Evolutionary conservation across 2,888 invertebrate species (phyloP), one percentile per base, ranked within the genome.

Genomic region (Euphydryas editha): DNA sequence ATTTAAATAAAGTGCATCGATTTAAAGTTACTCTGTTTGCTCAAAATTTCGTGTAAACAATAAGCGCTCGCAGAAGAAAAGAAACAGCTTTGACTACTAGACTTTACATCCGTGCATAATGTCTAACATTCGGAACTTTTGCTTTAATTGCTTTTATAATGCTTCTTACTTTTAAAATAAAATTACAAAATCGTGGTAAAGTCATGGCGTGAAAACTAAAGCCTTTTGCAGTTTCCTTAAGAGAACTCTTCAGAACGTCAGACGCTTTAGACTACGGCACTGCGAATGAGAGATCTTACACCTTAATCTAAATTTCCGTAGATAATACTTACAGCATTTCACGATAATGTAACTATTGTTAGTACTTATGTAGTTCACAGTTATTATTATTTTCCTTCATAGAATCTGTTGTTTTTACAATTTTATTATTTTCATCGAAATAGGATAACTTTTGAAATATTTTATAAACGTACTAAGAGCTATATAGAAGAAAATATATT

Each of bases 1-100:
- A 65, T 64, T 57, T 56, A 46, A 70, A 60, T 65, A 68, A 60
- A 68, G 39, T 57, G 46, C 51, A 68, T 65, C 60, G 59, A 65
- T 62, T 62, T 44, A 3, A 24, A 7, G 36, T 49, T 62, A 15
- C 24, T 36, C 21, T 58, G 36, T 57, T 59, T 64, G 42, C 51
- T 17, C 36, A 10, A 54, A 54, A 36, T 54, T 54, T 54, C 36
- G 17, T n/a, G 36, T 54, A 54, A 54, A 17, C 36, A 54, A 36
- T 54, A 30, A 24, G 8, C 10, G 6, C 8, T 17, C 17, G 17
- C 30, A 17, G 20, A 24, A 2, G 49, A 24, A 24, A 51, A 15
- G 7, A 1, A n/a, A 15, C n/a, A 24, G 1, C 17, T 8, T 8
- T 18, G 13, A 24, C 15, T n/a, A 24, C 15, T 7, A 15, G 24